Conservation (phyloP, 23 tunicate genomes). For the Styela clava region DNA sequence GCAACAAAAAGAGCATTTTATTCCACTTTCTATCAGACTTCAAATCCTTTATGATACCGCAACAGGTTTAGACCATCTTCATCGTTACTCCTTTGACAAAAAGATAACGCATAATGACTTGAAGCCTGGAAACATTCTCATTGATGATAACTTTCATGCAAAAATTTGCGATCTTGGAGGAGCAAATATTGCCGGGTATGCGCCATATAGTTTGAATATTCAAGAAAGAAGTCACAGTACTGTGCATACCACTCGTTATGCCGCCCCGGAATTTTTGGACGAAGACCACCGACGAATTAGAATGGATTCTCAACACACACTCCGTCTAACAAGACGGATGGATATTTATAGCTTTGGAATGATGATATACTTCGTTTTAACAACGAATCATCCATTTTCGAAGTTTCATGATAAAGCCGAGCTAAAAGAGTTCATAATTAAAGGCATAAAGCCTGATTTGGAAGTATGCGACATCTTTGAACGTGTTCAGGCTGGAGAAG, state of each 20-base stretch:
- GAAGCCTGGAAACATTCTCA: conserved; percentile 21
- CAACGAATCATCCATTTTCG: conserved; percentile 3
- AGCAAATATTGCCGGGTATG: not conserved
- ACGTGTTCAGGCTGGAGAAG: not conserved
- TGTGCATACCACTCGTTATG: not conserved
- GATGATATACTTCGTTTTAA: not conserved
- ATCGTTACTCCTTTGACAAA: not conserved
- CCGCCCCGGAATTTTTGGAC: conserved; percentile 17
- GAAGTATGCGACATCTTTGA: not conserved
- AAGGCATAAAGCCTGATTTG: not conserved
- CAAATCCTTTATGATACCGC: conserved; percentile 10
- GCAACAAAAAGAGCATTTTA: not conserved
- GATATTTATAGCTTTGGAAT: conserved; percentile 27
- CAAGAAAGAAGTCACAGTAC: not conserved
- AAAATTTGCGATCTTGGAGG: conserved; percentile 24
- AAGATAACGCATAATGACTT: conserved; percentile 12
- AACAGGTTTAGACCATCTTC: conserved; percentile 6
- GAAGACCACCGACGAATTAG: not conserved
- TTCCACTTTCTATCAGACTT: not conserved
- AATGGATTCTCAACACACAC: not conserved
- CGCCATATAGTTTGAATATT: not conserved
- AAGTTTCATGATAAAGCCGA: too few species aligned
- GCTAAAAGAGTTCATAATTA: not conserved
- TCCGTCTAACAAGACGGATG: not conserved
- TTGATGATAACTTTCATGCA: not conserved